Evolutionary conservation across 2,888 invertebrate genomes (phyloP), one percentile per base, ranked within the genome.

Genomic region (Tethea ocularis): DNA sequence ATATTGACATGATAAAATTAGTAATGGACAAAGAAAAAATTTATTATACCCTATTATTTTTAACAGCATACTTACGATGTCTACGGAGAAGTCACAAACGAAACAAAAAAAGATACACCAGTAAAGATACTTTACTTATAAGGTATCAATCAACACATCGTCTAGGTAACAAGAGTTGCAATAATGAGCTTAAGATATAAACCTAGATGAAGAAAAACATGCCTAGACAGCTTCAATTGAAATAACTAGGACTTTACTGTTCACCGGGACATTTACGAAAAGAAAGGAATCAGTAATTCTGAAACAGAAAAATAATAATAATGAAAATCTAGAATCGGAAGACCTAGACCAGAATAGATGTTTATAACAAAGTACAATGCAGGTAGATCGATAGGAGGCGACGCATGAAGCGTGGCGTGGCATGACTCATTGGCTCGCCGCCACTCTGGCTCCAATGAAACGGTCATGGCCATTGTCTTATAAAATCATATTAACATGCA

Each of bases 391-490:
- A 57, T 59, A 24, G 52, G 52, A 52, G n/a, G 57, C 51, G 53
- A 51, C 52, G 52, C 63, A 61, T 60, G 57, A 61, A 62, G 61
- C 68, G 66, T 63, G 63, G 62, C 66, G 63, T 38, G 64, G 62
- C 64, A 64, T 38, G 72, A 71, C 62, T 70, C 71, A 68, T 22
- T 52, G 54, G 58, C 23, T 24, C 26, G 59, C 59, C 57, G 46
- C 46, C 46, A 46, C 56, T 51, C 67, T 66, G 69, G 63, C 63
- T 63, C 61, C 62, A 61, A 61, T 60, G 62, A 63, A 57, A 57
- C 68, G 74, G 69, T 75, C 72, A 75, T 63, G 67, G 72, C 67
- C 74, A 72, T 71, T 72, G 73, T 73, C 67, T 72, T 64, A 62
- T 61, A 53, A 58, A 64, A 57, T 57, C 56, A 61, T 60, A 20